Base-by-base conservation (phyloP, 92 coral and sea anemone genomes). In the Umimayanthus kanabou region DNA sequence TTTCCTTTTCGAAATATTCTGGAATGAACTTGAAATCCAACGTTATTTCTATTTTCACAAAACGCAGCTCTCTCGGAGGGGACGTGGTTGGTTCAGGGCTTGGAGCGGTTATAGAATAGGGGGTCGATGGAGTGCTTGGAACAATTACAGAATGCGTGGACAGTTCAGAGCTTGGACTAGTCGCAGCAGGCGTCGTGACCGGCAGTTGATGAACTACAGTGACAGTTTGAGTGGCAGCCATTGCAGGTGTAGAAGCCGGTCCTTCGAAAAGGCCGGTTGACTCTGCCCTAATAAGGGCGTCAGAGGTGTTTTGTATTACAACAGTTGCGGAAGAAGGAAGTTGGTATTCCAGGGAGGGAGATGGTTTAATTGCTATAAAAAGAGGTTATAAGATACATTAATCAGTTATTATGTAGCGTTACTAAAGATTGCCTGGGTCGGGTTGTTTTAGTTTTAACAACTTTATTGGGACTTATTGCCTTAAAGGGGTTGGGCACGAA, bases 1-100 rank as follows among this genome's bases (percentile, higher is more conserved):
- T 74, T 42, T 74, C 78, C 25, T 5, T 39, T 14, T 37, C 1
- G 47, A 30, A 22, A 18, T 37, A 74, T 74, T 33, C 78, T 74
- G 78, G 78, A 39, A 33, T 74, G 50, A 74, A 74, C 2, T 14
- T 5, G n/a, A 39, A 49, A 74, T 74, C 78, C 78, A 74, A 74
- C 0, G n/a, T 33, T 1, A 74, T 74, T 74, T 39, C 78, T 39
- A 74, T 42, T 74, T 15, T 74, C 22, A 74, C 42, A 37, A 74
- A 30, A 29, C 15, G 5, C 45, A 74, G 78, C 0, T 74, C 78
- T 74, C 43, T 74, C 16, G 47, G 47, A 16, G 78, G 78, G 23
- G 49, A 6, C 47, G 28, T 15, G 23, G 77, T 39, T 0, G 67
- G 25, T 61, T 0, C 4, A 16, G 67, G 67, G 7, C 23, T 16